phyloP scores from a whole-genome alignment of 2,888 invertebrate species.

The Epirrhoe alternata region DNA sequence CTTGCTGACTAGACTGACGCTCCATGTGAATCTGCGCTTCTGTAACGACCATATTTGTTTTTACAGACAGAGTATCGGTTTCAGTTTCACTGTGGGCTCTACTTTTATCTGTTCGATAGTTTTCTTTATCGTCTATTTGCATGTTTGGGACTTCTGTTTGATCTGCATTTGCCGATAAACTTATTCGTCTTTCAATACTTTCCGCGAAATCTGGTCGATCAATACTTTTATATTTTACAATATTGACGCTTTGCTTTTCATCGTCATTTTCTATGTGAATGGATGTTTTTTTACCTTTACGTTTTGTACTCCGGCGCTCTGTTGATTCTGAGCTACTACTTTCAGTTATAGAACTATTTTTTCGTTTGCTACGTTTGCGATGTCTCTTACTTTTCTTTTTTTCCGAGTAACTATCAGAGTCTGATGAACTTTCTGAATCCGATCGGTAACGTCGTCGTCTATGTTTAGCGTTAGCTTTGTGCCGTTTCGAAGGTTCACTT shows the following conservation, averaged over 20 bases:
- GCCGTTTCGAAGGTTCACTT: constrained; percentile 75
- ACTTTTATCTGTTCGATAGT: constrained; percentile 58
- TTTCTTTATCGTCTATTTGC: constrained; percentile 63
- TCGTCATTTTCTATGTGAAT: constrained; percentile 77
- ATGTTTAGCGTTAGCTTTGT: constrained; percentile 63
- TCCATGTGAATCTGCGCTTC: constrained; percentile 84
- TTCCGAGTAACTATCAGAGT: constrained; percentile 65
- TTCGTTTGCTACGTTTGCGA: constrained; percentile 74
- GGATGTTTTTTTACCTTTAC: constrained; percentile 78
- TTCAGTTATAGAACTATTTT: constrained; percentile 72
- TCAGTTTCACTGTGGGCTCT: constrained; percentile 77
- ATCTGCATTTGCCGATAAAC: constrained; percentile 36
- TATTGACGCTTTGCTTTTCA: constrained; percentile 78
- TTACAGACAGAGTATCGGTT: constrained; percentile 77
- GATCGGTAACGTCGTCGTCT: constrained; percentile 63
- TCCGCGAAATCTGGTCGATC: constrained; percentile 55
- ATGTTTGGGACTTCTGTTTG: constrained; percentile 45
- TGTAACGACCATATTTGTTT: constrained; percentile 80
- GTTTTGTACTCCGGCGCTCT: constrained; percentile 72
- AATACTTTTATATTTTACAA: constrained; percentile 71
- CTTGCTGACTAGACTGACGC: constrained; percentile 72
- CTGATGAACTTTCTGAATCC: constrained; percentile 69
- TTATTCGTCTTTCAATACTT: constrained; percentile 55
- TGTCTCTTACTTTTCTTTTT: constrained; percentile 74
- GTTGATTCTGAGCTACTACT: constrained; percentile 78